Percentiles rank a stretch among this genome's conserved stretches.
Evolutionary conservation across 2,797 vertebrate genomes (phyloP).

Genomic region (Pseudopleuronectes americanus): DNA sequence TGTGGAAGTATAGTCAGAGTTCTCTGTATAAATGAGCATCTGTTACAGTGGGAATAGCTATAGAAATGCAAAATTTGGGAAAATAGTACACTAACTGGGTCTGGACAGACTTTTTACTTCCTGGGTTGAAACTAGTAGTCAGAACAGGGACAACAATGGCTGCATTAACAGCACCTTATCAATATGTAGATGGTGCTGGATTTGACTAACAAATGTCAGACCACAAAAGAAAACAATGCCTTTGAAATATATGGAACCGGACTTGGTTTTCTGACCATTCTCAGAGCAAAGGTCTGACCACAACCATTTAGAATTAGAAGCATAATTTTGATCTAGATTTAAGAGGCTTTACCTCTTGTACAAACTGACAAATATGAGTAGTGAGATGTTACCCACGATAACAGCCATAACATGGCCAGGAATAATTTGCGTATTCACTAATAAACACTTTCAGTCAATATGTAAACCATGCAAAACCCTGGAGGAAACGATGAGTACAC

Average conservation of each 20-base stretch:
- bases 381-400: slow-evolving; percentile 11
- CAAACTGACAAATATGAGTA: slow-evolving; percentile 8
- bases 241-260: slow-evolving; percentile 18
- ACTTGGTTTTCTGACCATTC: neutral
- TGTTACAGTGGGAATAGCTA: neutral
- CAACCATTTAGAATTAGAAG: neutral
- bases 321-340: neutral
- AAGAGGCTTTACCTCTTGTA: neutral
- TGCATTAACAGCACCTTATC: slow-evolving; percentile 21
- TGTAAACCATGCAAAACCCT: slow-evolving; percentile 7
- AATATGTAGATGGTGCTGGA: slow-evolving; percentile 30
- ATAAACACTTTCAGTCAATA: slow-evolving; percentile 27
- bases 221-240: slow-evolving; percentile 28
- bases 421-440: slow-evolving; percentile 15
- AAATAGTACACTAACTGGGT: slow-evolving; percentile 4
- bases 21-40: neutral
- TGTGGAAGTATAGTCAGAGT: neutral
- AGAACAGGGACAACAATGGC: slow-evolving; percentile 21
- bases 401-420: neutral
- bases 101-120: neutral
- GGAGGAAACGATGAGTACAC: slow-evolving; percentile 30
- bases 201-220: slow-evolving; percentile 24
- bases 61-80: neutral
- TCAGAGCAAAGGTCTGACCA: neutral
- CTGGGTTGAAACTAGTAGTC: slow-evolving; percentile 1